A percentile compares a stretch with the other conserved stretches of the same genome.
phyloP scores from a whole-genome alignment of 2,888 invertebrate genomes.

The Sclerodermus sp. region DNA sequence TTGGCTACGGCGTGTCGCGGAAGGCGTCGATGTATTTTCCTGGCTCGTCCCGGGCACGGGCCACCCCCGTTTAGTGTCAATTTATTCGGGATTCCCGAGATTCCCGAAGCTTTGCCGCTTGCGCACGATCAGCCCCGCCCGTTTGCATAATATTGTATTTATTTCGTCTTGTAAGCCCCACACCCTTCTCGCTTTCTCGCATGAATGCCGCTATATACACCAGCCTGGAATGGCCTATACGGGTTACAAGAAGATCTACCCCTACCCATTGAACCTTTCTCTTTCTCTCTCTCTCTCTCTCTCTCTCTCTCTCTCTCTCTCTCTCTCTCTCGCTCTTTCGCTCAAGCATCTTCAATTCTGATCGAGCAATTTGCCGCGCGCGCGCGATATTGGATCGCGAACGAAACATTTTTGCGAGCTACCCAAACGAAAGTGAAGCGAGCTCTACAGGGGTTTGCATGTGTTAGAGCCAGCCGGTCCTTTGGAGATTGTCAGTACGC shows the following conservation, averaged over 20 bases:
- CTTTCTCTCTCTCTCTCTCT: conserved; percentile 2
- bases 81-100: conserved; percentile 59
- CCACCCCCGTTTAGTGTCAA: conserved; percentile 57
- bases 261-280: conserved; percentile 5
- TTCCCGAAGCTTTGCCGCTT: conserved; percentile 53
- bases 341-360: conserved; percentile 5
- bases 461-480: too few species aligned
- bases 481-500: background rate
- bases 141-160: conserved; percentile 59
- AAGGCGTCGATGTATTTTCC: conserved; percentile 39
- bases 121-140: conserved; percentile 52
- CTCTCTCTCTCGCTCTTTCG: background rate
- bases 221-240: conserved; percentile 43
- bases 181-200: conserved; percentile 21
- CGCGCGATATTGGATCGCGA: conserved; percentile 41
- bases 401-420: conserved; percentile 8
- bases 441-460: too few species aligned
- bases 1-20: conserved; percentile 47
- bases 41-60: conserved; percentile 8
- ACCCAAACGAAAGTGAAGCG: too few species aligned
- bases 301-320: background rate
- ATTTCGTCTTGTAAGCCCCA: conserved; percentile 55
- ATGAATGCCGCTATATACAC: conserved; percentile 37
- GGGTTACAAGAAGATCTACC: conserved; percentile 44
- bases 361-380: conserved; percentile 47